These are phyloP conservation scores for Gastrophysa polygoni DNA, from an alignment of 2,888 invertebrate species.

Conservation along the genomic window DNA sequence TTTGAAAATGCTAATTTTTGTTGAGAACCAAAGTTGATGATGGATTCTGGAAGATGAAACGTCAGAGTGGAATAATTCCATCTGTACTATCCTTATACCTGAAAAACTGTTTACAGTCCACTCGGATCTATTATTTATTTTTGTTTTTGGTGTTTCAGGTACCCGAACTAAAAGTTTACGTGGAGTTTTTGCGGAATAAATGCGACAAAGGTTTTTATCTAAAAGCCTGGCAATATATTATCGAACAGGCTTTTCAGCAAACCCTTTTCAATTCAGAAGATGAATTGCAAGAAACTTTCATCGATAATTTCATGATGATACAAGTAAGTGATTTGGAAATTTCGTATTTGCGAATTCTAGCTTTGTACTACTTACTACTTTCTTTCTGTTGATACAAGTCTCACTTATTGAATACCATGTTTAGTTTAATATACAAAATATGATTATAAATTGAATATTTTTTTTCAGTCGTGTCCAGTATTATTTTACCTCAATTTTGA, in stretches of 20 bases:
- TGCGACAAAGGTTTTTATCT: slow-evolving; percentile 45
- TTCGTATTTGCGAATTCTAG: too few species aligned
- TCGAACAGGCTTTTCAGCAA: slow-evolving; percentile 43
- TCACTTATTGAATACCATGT: too few species aligned
- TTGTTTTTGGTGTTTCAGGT: slow-evolving; percentile 38
- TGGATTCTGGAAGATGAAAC: too few species aligned
- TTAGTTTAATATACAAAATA: too few species aligned
- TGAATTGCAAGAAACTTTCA: slow-evolving; percentile 32
- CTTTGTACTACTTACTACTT: too few species aligned
- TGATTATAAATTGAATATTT: slow-evolving; percentile 6
- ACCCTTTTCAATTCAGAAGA: slow-evolving; percentile 17
- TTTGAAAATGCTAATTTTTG: too few species aligned
- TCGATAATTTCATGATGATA: slow-evolving; percentile 44
- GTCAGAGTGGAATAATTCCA: too few species aligned
- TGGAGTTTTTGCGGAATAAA: slow-evolving; percentile 44
- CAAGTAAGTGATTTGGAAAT: slow-evolving; percentile 41
- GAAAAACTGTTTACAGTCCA: too few species aligned
- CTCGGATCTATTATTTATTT: too few species aligned
- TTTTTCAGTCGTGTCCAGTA: slow-evolving; percentile 51
- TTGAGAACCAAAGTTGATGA: too few species aligned
- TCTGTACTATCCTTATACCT: too few species aligned
- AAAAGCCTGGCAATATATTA: slow-evolving; percentile 50
- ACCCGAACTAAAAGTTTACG: slow-evolving; percentile 44
- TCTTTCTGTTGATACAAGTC: too few species aligned
- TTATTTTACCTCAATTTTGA: slow-evolving; percentile 46